Percentiles rank a stretch among this genome's conserved stretches.
Evolutionary conservation across 2,113 vertebrate genomes (phyloP).

Genomic region (Herpailurus yagouaroundi): DNA sequence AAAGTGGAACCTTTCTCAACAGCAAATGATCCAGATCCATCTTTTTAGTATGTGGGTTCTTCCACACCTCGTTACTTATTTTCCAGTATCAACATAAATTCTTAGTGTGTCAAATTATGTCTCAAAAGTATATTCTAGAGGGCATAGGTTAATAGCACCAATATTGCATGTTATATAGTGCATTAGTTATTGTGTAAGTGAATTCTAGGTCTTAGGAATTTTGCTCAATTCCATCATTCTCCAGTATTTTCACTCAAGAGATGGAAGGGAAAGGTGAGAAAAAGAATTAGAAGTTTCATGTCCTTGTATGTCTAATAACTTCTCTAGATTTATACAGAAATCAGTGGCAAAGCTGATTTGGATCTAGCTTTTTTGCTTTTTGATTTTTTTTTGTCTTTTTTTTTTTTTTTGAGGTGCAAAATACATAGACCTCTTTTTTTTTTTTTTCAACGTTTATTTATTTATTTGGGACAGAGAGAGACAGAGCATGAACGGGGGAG

Average conservation of each 20-base stretch:
- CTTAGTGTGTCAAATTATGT: background rate
- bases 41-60: background rate
- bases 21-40: background rate
- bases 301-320: background rate
- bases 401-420: background rate
- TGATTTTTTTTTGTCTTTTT: background rate
- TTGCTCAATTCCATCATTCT: background rate
- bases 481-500: too few species aligned
- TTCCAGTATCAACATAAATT: background rate
- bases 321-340: background rate
- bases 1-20: background rate
- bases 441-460: too few species aligned
- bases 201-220: background rate
- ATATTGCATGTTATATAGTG: background rate
- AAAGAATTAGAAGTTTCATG: background rate
- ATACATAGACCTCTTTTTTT: background rate
- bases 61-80: background rate
- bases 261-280: background rate
- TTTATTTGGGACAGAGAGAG: too few species aligned
- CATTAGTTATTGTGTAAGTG: background rate
- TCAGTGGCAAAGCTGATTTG: background rate
- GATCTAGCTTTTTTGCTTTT: background rate
- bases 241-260: background rate
- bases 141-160: background rate
- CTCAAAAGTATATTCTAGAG: background rate